Evolutionary conservation across 2,113 vertebrate genomes (phyloP), one percentile per base, ranked within the genome.

Genomic region (Lophotis ruficrista): DNA sequence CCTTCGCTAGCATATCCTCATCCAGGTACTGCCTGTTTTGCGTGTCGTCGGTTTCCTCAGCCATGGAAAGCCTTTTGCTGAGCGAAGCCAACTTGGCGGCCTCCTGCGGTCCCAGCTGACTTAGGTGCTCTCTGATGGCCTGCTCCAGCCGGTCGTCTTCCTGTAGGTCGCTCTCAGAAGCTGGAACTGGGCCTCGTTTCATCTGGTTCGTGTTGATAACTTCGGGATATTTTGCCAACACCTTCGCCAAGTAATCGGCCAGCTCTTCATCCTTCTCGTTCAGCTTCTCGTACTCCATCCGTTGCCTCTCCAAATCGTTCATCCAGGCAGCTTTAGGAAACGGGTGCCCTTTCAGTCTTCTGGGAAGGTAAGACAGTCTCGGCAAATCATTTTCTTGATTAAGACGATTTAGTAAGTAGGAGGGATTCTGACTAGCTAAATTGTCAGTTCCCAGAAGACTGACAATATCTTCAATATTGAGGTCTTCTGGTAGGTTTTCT

Each of bases 1-100:
- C 98, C 96, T 99, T 99, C 95, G 99, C 96, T 86, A 98, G 97
- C 24, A 98, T 98, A 89, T 99, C 98, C 90, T 99, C 99, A 83
- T 99, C 99, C 76, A 98, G 93, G 85, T 97, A 97, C 66, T 98
- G 98, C 89, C 96, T 98, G 60, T 76, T 97, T 8, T 96, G 91
- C 4, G 92, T 96, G 17, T 96, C 98, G 1, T 97, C 98, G 3
- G 43, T 95, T 37, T 98, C 98, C 6, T 86, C 96, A 0, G 93
- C 82, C 75, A 96, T 62, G 4, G 98, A 96, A 50, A 98, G 92
- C 96, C 98, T 98, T 96, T 98, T 99, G 94, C 93, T 97, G 75
- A 98, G 96, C 0, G 94, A 92, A 8, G 80, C 81, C 84, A 97
- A 45, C 91, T 97, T 98, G 0, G 97, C 97, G 1, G 98, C 96